A percentile compares a stretch with the other conserved stretches of the same genome.
Evolutionary conservation across 1,140 invertebrate species (phyloP).

Genomic region (Anastatus disparis): DNA sequence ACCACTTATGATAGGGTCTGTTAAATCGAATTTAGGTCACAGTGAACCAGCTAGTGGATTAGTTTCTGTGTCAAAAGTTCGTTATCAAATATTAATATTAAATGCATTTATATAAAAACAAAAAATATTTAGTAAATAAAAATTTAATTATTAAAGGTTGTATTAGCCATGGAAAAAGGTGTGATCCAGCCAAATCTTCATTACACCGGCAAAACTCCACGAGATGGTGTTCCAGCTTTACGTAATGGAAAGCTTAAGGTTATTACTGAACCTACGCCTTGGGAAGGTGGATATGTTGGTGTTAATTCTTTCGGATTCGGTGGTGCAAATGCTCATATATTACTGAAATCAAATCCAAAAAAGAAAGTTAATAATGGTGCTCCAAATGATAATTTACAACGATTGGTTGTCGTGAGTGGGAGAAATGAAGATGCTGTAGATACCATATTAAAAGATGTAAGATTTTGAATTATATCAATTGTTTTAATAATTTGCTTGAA

Average conservation of each 20-base stretch:
- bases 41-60: constrained; percentile 87
- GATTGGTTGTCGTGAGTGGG: constrained; percentile 72
- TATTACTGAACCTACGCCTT: constrained; percentile 71
- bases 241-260: constrained; percentile 71
- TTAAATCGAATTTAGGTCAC: constrained; percentile 93
- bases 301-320: constrained; percentile 72
- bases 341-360: constrained; percentile 69
- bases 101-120: not conserved
- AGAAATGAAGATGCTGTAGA: constrained; percentile 78
- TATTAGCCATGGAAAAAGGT: constrained; percentile 75
- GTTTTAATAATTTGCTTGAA: too few species aligned
- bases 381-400: constrained; percentile 63
- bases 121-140: too few species aligned
- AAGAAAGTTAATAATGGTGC: constrained; percentile 61
- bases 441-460: constrained; percentile 71
- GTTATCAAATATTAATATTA: not conserved
- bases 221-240: constrained; percentile 73
- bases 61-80: constrained; percentile 83
- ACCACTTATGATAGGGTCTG: constrained; percentile 84
- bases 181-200: constrained; percentile 79
- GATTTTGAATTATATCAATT: not conserved
- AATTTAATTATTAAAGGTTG: constrained; percentile 52
- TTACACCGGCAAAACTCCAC: constrained; percentile 74
- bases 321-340: constrained; percentile 72
- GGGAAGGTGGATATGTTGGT: constrained; percentile 67